phyloP scores from a whole-genome alignment of 2,113 vertebrate species.

The Protobothrops flavoviridis region DNA sequence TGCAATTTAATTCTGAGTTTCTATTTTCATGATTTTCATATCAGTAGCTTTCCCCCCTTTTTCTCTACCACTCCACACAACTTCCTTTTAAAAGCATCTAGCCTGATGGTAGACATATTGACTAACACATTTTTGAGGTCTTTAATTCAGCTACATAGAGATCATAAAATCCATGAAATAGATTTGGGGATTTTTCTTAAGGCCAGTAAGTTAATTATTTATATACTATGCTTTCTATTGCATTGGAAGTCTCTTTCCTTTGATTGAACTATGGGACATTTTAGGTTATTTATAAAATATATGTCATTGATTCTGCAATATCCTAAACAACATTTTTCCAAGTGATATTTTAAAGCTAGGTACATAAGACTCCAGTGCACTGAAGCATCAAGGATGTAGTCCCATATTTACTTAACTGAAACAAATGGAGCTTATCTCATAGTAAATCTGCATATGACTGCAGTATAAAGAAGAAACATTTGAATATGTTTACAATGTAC shows the following conservation, averaged over 20 bases:
- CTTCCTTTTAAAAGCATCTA: not conserved
- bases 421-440: not conserved
- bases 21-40: not conserved
- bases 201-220: not conserved
- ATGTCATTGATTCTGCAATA: conserved; percentile 13
- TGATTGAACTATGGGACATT: not conserved
- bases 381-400: conserved; percentile 27
- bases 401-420: not conserved
- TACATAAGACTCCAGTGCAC: conserved; percentile 52
- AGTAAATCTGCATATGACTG: not conserved
- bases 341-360: conserved; percentile 35
- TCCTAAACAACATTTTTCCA: conserved; percentile 45
- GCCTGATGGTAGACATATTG: not conserved
- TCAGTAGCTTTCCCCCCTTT: not conserved
- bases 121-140: not conserved
- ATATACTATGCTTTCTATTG: not conserved
- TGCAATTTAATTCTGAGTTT: not conserved
- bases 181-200: not conserved
- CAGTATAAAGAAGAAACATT: conserved; percentile 39
- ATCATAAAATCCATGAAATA: not conserved
- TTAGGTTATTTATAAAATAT: not conserved
- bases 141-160: not conserved
- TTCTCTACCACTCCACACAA: not conserved
- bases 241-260: not conserved
- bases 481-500: conserved; percentile 56